These are phyloP conservation scores for Mustelus asterias DNA, from an alignment of 2,113 vertebrate species.

Conservation along the genomic window DNA sequence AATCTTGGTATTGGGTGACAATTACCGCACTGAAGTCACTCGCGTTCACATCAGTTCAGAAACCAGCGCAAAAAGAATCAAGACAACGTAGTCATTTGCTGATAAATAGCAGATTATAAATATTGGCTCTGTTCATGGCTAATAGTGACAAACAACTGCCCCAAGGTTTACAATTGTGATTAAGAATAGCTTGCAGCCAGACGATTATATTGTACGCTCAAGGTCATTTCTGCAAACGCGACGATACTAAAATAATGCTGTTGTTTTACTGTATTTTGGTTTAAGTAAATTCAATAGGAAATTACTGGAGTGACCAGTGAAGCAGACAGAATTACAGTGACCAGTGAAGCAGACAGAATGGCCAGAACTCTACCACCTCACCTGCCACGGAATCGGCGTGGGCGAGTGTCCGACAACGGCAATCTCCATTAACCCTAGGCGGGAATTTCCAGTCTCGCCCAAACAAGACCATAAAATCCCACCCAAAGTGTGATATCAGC, in stretches of 20 bases:
- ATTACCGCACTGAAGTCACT: not conserved
- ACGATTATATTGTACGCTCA: not conserved
- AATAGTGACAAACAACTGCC: not conserved
- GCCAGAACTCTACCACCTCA: no score
- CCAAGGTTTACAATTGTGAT: not conserved
- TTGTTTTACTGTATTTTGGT: not conserved
- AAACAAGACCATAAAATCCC: no score
- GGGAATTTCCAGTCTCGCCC: no score
- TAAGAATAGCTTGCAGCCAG: not conserved
- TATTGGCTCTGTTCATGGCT: not conserved
- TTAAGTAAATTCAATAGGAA: not conserved
- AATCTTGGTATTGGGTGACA: not conserved
- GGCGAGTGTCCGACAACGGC: no score
- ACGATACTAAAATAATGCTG: not conserved
- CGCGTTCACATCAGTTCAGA: not conserved
- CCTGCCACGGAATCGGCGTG: no score
- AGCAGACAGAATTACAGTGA: not conserved
- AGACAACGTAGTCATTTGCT: not conserved
- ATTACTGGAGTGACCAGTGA: not conserved
- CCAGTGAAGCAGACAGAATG: not conserved
- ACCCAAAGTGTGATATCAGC: no score
- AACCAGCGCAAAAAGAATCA: not conserved
- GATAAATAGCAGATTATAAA: slow-evolving; percentile 16
- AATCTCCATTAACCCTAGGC: no score
- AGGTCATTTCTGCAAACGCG: not conserved